Percentiles rank a stretch among this genome's conserved stretches.
phyloP scores from a whole-genome alignment of 2,113 vertebrate genomes.

The Trichechus manatus region DNA sequence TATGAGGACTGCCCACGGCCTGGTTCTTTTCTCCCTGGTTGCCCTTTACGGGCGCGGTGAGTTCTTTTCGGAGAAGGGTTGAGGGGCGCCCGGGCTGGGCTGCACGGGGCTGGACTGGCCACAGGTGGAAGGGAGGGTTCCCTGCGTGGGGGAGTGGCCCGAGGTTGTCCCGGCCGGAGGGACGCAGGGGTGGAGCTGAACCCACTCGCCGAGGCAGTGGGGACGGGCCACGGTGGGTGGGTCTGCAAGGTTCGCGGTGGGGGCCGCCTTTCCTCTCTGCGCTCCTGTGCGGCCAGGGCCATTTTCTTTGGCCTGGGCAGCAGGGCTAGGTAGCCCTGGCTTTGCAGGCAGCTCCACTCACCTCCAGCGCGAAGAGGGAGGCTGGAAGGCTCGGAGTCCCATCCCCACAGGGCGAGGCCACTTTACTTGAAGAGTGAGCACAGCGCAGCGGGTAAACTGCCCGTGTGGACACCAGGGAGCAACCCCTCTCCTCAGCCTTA shows the following conservation, averaged over 20 bases:
- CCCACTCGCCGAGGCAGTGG: not conserved
- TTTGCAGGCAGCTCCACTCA: not conserved
- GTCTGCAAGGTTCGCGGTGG: not conserved
- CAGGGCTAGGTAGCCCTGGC: rapidly evolving
- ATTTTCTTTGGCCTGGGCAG: not conserved
- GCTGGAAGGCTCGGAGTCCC: not conserved
- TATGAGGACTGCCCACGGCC: slow-evolving; percentile 62
- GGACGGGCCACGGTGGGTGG: not conserved
- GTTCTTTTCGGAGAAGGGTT: slow-evolving; percentile 8
- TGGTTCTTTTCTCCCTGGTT: slow-evolving; percentile 57
- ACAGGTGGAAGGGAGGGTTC: not conserved
- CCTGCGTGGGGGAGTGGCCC: not conserved
- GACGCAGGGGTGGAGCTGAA: not conserved
- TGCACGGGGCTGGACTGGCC: not conserved
- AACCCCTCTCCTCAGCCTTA: not conserved
- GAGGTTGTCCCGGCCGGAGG: not conserved
- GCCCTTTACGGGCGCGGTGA: slow-evolving; percentile 68
- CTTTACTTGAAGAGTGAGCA: not conserved
- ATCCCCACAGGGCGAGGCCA: not conserved
- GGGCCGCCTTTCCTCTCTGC: not conserved
- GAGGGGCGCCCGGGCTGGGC: not conserved
- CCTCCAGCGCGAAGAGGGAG: not conserved
- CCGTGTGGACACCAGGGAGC: not conserved
- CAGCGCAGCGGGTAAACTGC: not conserved
- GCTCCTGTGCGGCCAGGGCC: not conserved